Evolutionary conservation across 2,888 invertebrate species (phyloP).

Genomic region (Neoascia interrupta): DNA sequence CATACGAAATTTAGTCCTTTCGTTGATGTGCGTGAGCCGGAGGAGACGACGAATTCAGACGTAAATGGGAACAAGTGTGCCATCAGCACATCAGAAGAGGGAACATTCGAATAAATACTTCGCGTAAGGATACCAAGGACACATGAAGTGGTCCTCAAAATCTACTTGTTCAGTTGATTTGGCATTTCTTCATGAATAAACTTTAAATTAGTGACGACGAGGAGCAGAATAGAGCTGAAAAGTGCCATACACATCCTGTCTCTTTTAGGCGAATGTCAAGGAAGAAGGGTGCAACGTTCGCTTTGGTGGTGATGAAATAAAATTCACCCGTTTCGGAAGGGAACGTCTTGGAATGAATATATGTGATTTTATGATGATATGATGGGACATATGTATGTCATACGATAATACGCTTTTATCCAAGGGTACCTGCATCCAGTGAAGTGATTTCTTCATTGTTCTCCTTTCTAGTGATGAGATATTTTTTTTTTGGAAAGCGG

Average conservation of each 20-base stretch:
- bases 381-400: background rate
- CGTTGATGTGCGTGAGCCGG: background rate
- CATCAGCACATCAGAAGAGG: background rate
- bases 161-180: slow-evolving; percentile 37
- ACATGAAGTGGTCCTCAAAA: slow-evolving; percentile 26
- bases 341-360: slow-evolving; percentile 10
- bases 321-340: slow-evolving; percentile 6
- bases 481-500: slow-evolving; percentile 18
- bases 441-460: slow-evolving; percentile 32
- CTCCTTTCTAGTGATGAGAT: background rate
- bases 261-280: background rate
- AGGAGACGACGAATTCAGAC: background rate
- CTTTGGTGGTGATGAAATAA: too few species aligned
- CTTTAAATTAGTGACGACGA: slow-evolving; percentile 33
- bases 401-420: background rate
- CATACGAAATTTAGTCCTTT: background rate
- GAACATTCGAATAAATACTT: slow-evolving; percentile 9
- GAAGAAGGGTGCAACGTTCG: slow-evolving; percentile 7
- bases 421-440: background rate
- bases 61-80: background rate
- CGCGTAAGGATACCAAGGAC: slow-evolving; percentile 33
- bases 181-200: slow-evolving; percentile 58
- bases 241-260: slow-evolving; percentile 1
- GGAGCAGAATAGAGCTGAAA: background rate
- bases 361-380: slow-evolving; percentile 48